Evolutionary conservation across 2,797 vertebrate genomes (phyloP).

Genomic region (Spinus pinus): DNA sequence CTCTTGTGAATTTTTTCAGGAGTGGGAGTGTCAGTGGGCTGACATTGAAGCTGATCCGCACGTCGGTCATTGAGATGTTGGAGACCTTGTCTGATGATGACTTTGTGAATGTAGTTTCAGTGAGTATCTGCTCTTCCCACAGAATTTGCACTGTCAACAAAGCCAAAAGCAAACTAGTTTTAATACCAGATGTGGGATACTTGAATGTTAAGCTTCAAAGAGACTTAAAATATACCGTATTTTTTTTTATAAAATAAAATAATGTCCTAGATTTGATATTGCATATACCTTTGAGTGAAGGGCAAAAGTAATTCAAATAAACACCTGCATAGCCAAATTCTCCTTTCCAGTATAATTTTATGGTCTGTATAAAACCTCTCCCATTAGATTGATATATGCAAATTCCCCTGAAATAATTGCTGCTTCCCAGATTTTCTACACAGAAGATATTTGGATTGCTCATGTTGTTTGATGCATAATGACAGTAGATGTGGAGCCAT

Average conservation of each 20-base stretch:
- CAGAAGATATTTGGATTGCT: background rate
- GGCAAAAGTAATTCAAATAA: background rate
- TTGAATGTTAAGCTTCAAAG: background rate
- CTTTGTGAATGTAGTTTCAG: constrained; percentile 97
- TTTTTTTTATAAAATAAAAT: background rate
- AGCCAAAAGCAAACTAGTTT: background rate
- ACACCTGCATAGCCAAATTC: background rate
- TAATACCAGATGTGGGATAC: background rate
- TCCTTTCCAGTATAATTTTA: background rate
- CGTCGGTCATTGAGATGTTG: constrained; percentile 95
- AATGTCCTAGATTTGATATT: background rate
- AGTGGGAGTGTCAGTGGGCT: constrained; percentile 96
- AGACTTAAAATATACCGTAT: background rate
- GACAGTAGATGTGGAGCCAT: background rate
- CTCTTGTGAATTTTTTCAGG: constrained; percentile 64
- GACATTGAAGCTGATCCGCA: constrained; percentile 94
- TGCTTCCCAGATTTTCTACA: background rate
- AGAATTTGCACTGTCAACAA: background rate
- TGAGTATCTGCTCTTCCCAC: constrained; percentile 77
- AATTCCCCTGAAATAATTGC: background rate
- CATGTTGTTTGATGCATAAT: background rate
- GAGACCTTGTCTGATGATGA: constrained; percentile 97
- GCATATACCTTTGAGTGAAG: background rate
- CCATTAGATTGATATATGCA: background rate
- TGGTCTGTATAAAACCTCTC: background rate